Base-by-base conservation (phyloP, 2,888 invertebrate species). In the Netelia melanura region DNA sequence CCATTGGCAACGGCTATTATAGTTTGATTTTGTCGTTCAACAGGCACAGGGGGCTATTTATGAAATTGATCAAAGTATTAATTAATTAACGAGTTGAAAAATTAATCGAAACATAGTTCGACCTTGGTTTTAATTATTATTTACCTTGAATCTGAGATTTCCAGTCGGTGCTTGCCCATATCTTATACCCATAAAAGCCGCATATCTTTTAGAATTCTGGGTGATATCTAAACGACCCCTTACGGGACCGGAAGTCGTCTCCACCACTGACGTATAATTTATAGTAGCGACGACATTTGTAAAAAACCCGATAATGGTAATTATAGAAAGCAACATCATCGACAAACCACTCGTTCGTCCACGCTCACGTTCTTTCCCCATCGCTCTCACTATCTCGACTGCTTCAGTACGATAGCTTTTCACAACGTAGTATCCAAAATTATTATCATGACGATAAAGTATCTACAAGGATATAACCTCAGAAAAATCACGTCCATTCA, bases 181-280 rank as follows among this genome's bases (percentile, higher is more conserved):
- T 10, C 89, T 90, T 38, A 91, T 91, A 11, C 90, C 91, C 72
- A 76, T 87, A 38, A 90, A 91, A 3, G 89, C 65, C 9, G 87
- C 84, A 71, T 87, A 91, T n/a, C 56, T 14, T 5, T 84, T 30
- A 1, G 64, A 54, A 10, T 85, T 75, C 25, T 86, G 38, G 0
- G 90, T 90, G 5, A 25, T 75, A 23, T 85, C 72, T 71, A 90
- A 70, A 54, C 81, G 81, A 14, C 90, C 90, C 64, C 83, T 86
- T 1, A 91, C 89, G 10, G 86, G 83, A 44, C 91, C 91, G 11
- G 78, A 87, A 17, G 83, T 72, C 2, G 90, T 90, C n/a, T 85
- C 6, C 1, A 91, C 75, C 11, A 90, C 70, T 14, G 78, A 68
- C 3, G 89, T 86, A 2, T 74, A 83, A 70, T 54, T 54, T 21